Evolutionary conservation across 2,113 vertebrate species (phyloP).

Genomic region (Meleagris gallopavo): DNA sequence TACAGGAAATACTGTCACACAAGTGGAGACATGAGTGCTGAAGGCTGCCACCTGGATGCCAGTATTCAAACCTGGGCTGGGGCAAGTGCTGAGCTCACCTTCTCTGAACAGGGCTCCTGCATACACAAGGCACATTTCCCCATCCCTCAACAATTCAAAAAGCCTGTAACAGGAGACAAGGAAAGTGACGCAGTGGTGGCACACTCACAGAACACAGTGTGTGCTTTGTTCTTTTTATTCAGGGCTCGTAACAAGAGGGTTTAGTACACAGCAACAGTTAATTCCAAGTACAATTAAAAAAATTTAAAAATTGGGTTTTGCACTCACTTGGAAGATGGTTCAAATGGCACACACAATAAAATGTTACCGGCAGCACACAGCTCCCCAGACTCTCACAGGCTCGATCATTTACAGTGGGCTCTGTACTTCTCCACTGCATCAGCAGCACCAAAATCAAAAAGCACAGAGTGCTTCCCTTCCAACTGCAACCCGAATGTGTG

Average conservation of each 20-base stretch:
- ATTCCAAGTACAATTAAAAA: constrained; percentile 83
- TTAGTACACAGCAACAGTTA: constrained; percentile 86
- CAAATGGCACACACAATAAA: constrained; percentile 75
- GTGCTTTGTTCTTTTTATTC: constrained; percentile 83
- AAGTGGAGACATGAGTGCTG: not conserved
- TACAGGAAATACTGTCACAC: fast-evolving
- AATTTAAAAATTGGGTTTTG: constrained; percentile 78
- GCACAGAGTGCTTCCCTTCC: constrained; percentile 33
- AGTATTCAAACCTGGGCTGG: fast-evolving
- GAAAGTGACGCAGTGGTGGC: not conserved
- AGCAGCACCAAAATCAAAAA: constrained; percentile 61
- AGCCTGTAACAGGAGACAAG: not conserved
- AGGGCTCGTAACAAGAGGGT: constrained; percentile 79
- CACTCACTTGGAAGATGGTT: constrained; percentile 75
- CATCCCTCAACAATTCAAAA: fast-evolving
- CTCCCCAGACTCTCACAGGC: constrained; percentile 52
- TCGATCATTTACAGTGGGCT: constrained; percentile 32
- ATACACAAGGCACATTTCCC: fast-evolving
- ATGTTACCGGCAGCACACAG: constrained; percentile 61
- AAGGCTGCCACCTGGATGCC: not conserved
- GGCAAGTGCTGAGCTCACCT: not conserved
- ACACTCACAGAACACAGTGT: constrained; percentile 55
- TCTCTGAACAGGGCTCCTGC: not conserved
- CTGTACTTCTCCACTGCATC: constrained; percentile 18
- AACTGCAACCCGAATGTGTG: constrained; percentile 41